phyloP scores from a whole-genome alignment of 2,113 vertebrate genomes.

The Triplophysa tibetana region DNA sequence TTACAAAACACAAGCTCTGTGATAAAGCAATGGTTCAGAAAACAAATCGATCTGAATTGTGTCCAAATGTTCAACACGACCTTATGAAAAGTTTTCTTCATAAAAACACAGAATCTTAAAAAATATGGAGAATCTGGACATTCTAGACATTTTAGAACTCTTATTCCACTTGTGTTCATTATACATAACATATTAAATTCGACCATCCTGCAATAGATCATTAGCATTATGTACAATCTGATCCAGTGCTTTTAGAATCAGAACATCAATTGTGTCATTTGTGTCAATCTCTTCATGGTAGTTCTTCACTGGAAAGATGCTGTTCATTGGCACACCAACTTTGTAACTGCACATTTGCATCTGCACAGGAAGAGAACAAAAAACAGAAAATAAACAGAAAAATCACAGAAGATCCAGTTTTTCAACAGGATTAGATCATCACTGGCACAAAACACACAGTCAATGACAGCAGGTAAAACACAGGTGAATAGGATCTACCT shows the following conservation, averaged over 20 bases:
- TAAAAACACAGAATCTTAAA: no score
- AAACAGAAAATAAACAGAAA: no score
- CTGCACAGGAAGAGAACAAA: conserved; percentile 9
- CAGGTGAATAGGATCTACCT: neutral
- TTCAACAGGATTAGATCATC: neutral
- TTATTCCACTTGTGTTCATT: no score
- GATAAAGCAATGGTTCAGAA: no score
- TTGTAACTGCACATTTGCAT: conserved; percentile 1
- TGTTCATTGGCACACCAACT: neutral
- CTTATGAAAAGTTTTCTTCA: no score
- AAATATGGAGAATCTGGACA: no score
- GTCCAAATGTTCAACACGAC: no score
- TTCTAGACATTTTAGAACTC: no score
- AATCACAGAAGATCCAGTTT: neutral
- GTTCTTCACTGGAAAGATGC: conserved; percentile 48
- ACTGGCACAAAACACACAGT: neutral
- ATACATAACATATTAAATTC: no score
- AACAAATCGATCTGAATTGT: no score
- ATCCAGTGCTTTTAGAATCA: conserved; percentile 40
- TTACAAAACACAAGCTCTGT: no score
- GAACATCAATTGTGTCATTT: neutral
- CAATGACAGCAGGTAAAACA: neutral
- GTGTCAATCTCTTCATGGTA: conserved; percentile 27
- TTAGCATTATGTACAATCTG: conserved; percentile 6
- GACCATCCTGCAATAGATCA: neutral